Evolutionary conservation across 2,113 vertebrate genomes (phyloP).

Genomic region (Chaenocephalus aceratus): DNA sequence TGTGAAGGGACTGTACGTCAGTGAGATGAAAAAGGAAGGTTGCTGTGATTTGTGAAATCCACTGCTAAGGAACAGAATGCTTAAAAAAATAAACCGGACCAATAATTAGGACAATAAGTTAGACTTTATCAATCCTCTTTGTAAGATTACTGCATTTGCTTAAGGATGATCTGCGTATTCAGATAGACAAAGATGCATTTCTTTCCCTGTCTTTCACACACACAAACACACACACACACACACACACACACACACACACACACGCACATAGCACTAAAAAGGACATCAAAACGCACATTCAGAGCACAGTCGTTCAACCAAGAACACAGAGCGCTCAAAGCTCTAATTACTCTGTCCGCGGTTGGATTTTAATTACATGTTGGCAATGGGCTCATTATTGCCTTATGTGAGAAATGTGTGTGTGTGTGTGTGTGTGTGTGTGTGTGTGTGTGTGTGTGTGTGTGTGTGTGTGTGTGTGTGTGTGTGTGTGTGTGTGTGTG

Average conservation of each 20-base stretch:
- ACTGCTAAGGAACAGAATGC: background rate
- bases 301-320: slow-evolving; percentile 33
- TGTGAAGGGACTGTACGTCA: too few relatives aligned
- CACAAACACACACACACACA: background rate
- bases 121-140: background rate
- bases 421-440: slow-evolving; percentile 19
- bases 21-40: too few relatives aligned
- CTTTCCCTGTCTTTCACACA: background rate
- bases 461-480: slow-evolving; percentile 18
- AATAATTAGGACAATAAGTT: background rate
- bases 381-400: slow-evolving; percentile 40
- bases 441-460: slow-evolving; percentile 22
- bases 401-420: slow-evolving; percentile 12
- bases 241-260: background rate
- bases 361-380: slow-evolving; percentile 68
- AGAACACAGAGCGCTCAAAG: slow-evolving; percentile 37
- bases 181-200: background rate
- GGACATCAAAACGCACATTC: slow-evolving; percentile 29
- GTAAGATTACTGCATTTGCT: background rate
- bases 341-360: slow-evolving; percentile 64
- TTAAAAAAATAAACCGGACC: background rate
- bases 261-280: background rate
- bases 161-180: background rate
- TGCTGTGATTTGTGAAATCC: background rate
- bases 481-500: slow-evolving; percentile 21